Base-by-base conservation (phyloP, 2,888 invertebrate species). In the Orthosia incerta region DNA sequence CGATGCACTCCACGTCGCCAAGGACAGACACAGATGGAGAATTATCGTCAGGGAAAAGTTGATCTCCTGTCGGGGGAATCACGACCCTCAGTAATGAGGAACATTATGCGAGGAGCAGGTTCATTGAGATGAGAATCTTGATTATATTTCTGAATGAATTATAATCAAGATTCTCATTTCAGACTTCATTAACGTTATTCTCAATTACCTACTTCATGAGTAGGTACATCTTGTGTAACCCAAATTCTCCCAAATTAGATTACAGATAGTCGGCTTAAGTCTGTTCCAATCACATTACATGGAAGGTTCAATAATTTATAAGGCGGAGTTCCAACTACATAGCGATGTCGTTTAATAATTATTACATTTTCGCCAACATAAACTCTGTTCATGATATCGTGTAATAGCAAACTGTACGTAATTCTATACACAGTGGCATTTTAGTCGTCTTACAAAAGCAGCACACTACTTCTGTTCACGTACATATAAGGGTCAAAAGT, bases 261-360 rank as follows among this genome's bases (percentile, higher is more conserved):
- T 72, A 73, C 64, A 76, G 46, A 78, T 83, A 83, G 83, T 81
- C 79, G 51, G 55, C 60, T 60, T 55, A 70, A 73, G 62, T 74
- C 74, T 71, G 77, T 71, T 80, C 74, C 82, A 87, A 89, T 88
- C 82, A 72, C 80, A 86, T 87, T 82, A 84, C 39, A 63, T 61
- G 65, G 66, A 67, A 76, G 71, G 79, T 79, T 85, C 74, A 82
- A 86, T 88, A 84, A 86, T 86, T 84, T 88, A 85, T 87, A 73
- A 82, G 79, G 59, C 57, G 62, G 60, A 81, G 81, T 78, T 62
- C 71, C 39, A 66, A 56, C 50, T 65, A 13, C 13, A 48, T 51
- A 46, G 50, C 62, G 23, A 66, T 65, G 56, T 64, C 51, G 48
- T 67, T 23, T 71, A 71, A 64, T 60, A 76, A 71, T 68, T 60